Conservation (phyloP, 2,888 invertebrate genomes). For the Geophilus truncorum region DNA sequence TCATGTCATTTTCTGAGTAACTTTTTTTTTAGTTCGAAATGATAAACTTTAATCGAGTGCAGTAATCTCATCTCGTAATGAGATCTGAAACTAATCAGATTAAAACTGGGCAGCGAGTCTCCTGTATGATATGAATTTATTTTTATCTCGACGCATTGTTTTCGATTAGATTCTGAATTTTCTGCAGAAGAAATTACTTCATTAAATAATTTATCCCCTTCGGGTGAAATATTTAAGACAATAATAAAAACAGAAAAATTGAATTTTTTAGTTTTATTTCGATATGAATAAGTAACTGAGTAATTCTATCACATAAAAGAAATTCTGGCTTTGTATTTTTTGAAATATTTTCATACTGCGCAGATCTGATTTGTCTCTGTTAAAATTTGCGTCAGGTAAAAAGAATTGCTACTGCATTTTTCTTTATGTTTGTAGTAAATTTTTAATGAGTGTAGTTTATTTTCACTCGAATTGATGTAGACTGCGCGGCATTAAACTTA, state of each 20-base stretch:
- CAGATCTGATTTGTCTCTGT: too few species aligned
- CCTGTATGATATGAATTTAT: neutral
- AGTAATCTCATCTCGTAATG: neutral
- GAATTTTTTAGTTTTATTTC: too few species aligned
- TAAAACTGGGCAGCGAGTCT: neutral
- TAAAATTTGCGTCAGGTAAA: too few species aligned
- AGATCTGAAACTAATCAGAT: neutral
- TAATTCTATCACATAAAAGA: too few species aligned
- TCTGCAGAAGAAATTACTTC: too few species aligned
- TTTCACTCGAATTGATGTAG: neutral
- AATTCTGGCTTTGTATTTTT: too few species aligned
- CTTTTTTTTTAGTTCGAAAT: neutral
- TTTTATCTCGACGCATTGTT: neutral
- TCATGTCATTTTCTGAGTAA: too few species aligned
- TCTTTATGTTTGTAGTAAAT: neutral
- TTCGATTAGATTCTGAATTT: neutral
- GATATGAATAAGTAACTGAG: too few species aligned
- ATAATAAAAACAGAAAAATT: too few species aligned
- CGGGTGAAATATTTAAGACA: too few species aligned
- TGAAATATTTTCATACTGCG: too few species aligned
- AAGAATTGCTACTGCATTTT: neutral
- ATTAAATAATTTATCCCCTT: too few species aligned
- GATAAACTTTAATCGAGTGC: neutral
- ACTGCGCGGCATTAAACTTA: neutral
- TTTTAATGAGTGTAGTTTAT: neutral